Conservation (phyloP, 2,797 vertebrate genomes). For the Chlorospingus semifuscus region DNA sequence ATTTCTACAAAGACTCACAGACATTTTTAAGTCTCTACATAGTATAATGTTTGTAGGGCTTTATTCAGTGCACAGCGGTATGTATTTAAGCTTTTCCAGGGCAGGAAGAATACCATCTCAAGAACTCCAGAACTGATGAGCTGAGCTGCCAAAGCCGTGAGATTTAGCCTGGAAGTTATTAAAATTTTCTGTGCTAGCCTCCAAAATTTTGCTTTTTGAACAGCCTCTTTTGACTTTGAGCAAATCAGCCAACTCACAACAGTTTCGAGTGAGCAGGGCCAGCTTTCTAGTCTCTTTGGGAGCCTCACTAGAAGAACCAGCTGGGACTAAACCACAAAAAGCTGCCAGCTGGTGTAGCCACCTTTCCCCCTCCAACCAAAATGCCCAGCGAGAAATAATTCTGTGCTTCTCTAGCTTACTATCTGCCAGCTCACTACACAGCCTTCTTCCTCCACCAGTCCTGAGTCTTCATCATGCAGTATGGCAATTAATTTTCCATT, state of each 20-base stretch:
- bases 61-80: not conserved
- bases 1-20: not conserved
- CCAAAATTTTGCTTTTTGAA: slow-evolving; percentile 17
- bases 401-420: not conserved
- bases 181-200: not conserved
- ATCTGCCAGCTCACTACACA: not conserved
- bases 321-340: slow-evolving; percentile 54
- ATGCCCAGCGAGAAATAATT: slow-evolving; percentile 37
- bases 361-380: slow-evolving; percentile 39
- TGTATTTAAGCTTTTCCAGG: not conserved
- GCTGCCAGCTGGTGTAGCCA: slow-evolving; percentile 46
- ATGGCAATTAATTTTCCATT: not conserved
- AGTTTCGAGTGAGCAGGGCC: slow-evolving; percentile 14
- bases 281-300: slow-evolving; percentile 42
- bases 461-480: not conserved
- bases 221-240: slow-evolving; percentile 4
- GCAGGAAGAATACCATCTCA: not conserved
- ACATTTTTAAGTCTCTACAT: not conserved
- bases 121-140: not conserved
- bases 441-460: not conserved
- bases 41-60: not conserved
- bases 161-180: slow-evolving; percentile 9
- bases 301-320: slow-evolving; percentile 43
- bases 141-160: not conserved
- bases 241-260: not conserved